Evolutionary conservation across 2,113 vertebrate species (phyloP).

Genomic region (Urocitellus parryii): DNA sequence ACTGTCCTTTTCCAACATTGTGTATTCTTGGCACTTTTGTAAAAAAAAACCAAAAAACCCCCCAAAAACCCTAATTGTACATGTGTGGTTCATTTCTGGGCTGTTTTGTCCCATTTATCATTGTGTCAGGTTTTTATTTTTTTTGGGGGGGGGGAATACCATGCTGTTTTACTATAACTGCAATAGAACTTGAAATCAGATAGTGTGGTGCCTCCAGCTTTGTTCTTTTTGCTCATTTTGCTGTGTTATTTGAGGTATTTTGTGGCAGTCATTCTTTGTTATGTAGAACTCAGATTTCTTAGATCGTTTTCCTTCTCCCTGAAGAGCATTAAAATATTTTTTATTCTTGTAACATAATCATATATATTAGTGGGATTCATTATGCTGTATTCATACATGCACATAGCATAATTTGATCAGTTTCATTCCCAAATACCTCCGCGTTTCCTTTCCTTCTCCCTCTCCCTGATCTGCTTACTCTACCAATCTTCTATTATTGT

Average conservation of each 20-base stretch:
- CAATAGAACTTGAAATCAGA: neutral
- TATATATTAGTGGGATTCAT: too few species aligned
- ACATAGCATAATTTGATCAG: too few species aligned
- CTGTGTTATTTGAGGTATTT: neutral
- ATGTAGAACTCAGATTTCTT: slow-evolving; percentile 12
- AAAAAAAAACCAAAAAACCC: neutral
- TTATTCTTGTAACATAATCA: too few species aligned
- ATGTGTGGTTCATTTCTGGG: neutral
- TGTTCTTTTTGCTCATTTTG: neutral
- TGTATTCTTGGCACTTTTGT: neutral
- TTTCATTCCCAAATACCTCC: too few species aligned
- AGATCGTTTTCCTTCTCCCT: neutral
- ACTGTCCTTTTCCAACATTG: neutral
- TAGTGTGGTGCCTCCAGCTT: neutral
- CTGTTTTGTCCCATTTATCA: neutral
- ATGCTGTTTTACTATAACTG: neutral
- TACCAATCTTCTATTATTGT: too few species aligned
- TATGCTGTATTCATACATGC: too few species aligned
- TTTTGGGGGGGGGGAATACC: neutral
- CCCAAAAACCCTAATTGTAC: neutral
- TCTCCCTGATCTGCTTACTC: too few species aligned
- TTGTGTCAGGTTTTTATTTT: neutral
- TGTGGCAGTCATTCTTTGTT: neutral
- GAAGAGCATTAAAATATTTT: neutral
- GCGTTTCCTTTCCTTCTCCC: too few species aligned